Conservation (phyloP, 1,140 invertebrate species). For the Drosophila suzukii region DNA sequence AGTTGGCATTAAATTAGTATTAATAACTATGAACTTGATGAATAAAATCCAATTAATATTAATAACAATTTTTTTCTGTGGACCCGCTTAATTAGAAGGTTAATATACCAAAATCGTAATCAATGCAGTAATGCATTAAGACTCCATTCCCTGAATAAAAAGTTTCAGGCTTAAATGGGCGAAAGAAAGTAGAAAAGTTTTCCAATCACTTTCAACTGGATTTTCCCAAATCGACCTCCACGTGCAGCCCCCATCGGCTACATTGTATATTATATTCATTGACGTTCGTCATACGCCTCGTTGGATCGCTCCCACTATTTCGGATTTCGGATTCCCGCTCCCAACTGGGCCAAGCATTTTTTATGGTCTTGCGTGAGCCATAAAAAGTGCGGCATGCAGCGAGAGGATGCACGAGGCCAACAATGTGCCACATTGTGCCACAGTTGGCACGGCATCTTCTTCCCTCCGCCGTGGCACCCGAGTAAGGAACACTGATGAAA, state of each 20-base stretch:
- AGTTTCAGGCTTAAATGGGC: not conserved
- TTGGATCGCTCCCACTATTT: constrained; percentile 7
- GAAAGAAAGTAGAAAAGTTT: not conserved
- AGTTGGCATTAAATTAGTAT: no score
- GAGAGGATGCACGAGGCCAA: constrained; percentile 29
- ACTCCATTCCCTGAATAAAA: no score
- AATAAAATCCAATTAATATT: no score
- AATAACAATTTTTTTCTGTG: no score
- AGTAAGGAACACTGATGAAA: no score
- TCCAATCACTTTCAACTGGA: constrained; percentile 13
- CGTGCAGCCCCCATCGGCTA: not conserved
- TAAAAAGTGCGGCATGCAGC: constrained; percentile 37
- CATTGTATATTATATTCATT: constrained; percentile 35
- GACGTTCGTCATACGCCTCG: constrained; percentile 14
- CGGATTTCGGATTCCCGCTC: constrained; percentile 12
- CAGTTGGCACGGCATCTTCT: constrained; percentile 17
- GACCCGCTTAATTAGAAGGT: no score
- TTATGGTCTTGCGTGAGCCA: constrained; percentile 46
- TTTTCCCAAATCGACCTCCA: not conserved
- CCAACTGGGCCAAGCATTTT: constrained; percentile 31
- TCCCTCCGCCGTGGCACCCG: no score
- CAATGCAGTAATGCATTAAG: no score
- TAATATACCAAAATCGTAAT: no score
- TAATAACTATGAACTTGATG: no score
- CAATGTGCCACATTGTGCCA: constrained; percentile 49